A percentile compares a stretch with the other conserved stretches of the same genome.
These are phyloP conservation scores for Nephila pilipes DNA, from an alignment of 1,140 invertebrate genomes.

Conservation along the genomic window DNA sequence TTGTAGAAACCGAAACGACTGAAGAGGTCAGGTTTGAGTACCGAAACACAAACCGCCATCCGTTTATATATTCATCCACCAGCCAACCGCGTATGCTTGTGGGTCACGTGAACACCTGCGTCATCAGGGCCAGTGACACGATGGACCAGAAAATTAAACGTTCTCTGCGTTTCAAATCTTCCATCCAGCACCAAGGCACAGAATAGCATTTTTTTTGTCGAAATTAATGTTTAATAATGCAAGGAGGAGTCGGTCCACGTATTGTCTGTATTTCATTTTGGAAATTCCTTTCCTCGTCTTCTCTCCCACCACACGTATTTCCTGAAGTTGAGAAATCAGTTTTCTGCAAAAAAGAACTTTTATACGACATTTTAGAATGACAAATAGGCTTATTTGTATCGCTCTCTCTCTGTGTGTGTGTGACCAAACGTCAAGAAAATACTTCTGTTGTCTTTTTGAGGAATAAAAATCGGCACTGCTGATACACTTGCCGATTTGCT, in stretches of 20 bases:
- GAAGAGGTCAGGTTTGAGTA: conserved; percentile 44
- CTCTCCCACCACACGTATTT: conserved; percentile 7
- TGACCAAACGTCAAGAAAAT: not conserved
- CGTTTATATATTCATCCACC: conserved; percentile 62
- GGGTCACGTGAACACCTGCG: conserved; percentile 42
- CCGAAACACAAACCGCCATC: conserved; percentile 34
- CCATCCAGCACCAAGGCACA: not conserved
- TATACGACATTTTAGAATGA: not conserved
- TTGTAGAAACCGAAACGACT: conserved; percentile 1
- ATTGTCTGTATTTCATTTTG: not conserved
- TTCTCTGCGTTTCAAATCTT: conserved; percentile 38
- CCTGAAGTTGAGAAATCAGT: not conserved
- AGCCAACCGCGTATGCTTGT: conserved; percentile 37
- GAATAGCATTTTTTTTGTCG: not conserved
- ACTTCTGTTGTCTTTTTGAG: not conserved
- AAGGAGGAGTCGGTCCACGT: conserved; percentile 24
- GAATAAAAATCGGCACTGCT: not conserved
- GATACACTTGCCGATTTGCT: not conserved
- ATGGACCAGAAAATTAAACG: conserved; percentile 73
- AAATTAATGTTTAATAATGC: conserved; percentile 36
- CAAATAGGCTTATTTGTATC: not conserved
- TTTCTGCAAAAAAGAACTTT: not conserved
- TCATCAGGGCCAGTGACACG: conserved; percentile 74
- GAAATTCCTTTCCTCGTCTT: not conserved
- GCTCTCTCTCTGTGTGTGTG: too few species aligned